A percentile compares a stretch with the other conserved stretches of the same genome.
These are phyloP conservation scores for Xanthia togata DNA, from an alignment of 2,888 invertebrate species.

Conservation along the genomic window DNA sequence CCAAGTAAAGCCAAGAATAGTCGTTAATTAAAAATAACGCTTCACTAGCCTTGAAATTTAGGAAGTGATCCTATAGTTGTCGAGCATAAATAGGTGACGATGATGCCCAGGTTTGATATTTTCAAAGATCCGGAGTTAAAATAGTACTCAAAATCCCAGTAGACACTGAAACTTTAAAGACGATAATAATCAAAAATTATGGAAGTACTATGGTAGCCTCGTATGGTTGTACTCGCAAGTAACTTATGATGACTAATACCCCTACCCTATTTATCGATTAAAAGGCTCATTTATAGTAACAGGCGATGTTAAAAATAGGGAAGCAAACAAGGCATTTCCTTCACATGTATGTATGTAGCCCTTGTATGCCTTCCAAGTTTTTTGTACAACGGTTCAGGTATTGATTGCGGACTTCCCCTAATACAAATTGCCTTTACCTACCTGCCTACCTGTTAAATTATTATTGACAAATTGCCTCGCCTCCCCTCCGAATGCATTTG, in stretches of 20 bases:
- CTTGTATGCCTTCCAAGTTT: slow-evolving; percentile 33
- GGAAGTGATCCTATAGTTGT: background rate
- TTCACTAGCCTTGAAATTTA: slow-evolving; percentile 31
- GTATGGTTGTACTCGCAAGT: background rate
- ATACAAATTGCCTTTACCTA: slow-evolving; percentile 55
- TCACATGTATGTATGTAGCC: slow-evolving; percentile 25
- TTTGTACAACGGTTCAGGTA: slow-evolving; percentile 41
- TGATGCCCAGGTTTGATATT: background rate
- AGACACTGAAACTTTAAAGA: too few relatives aligned
- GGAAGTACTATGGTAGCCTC: too few relatives aligned
- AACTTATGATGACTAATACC: slow-evolving; percentile 19
- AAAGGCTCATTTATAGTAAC: slow-evolving; percentile 16
- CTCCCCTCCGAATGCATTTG: slow-evolving; percentile 60
- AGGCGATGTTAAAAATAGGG: slow-evolving; percentile 4
- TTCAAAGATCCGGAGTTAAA: background rate
- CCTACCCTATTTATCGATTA: slow-evolving; percentile 17
- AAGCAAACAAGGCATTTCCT: slow-evolving; percentile 19
- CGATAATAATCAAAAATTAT: too few relatives aligned
- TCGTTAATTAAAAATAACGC: slow-evolving; percentile 34
- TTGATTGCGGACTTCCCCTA: slow-evolving; percentile 62
- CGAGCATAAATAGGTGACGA: background rate
- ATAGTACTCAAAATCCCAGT: too few relatives aligned
- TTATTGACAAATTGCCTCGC: slow-evolving; percentile 64
- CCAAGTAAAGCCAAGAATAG: slow-evolving; percentile 34
- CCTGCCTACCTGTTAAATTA: slow-evolving; percentile 60